phyloP scores from a whole-genome alignment of 2,888 invertebrate species.

The Odiellus spinosus region DNA sequence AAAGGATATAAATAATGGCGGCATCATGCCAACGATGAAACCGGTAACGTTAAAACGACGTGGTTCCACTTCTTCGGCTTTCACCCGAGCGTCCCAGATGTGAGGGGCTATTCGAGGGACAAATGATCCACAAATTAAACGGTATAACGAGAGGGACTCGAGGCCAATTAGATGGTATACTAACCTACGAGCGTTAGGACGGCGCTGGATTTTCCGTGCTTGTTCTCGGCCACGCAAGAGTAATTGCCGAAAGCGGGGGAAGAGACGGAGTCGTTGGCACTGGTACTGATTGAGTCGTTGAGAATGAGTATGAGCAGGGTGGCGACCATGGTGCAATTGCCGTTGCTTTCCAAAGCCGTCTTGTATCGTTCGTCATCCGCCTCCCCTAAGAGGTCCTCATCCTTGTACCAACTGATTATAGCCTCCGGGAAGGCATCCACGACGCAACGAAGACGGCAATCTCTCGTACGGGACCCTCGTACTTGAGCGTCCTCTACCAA shows the following conservation, averaged over 20 bases:
- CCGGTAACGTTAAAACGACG: slow-evolving; percentile 19
- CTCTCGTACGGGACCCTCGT: neutral
- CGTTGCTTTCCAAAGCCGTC: slow-evolving; percentile 4
- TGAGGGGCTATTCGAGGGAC: no score
- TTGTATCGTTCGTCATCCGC: slow-evolving; percentile 1
- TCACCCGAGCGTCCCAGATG: neutral
- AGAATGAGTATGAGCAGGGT: slow-evolving; percentile 5
- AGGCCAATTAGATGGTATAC: no score
- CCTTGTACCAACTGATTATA: slow-evolving; percentile 16
- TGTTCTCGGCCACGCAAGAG: slow-evolving; percentile 16
- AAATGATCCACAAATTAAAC: no score
- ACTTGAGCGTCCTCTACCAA: slow-evolving; percentile 7
- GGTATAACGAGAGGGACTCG: no score
- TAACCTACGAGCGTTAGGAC: slow-evolving; percentile 11
- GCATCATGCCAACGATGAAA: slow-evolving; percentile 22
- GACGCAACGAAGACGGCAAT: slow-evolving; percentile 10
- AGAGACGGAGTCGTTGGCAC: neutral
- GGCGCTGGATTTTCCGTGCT: slow-evolving; percentile 9
- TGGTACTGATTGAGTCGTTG: neutral
- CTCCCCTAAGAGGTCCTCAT: slow-evolving; percentile 6
- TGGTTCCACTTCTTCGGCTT: neutral
- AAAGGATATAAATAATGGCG: slow-evolving; percentile 21
- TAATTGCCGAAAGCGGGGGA: slow-evolving; percentile 12
- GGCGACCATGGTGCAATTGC: slow-evolving; percentile 8
- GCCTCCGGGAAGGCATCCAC: slow-evolving; percentile 15